These are phyloP conservation scores for Tenodera sinensis DNA, from an alignment of 2,888 invertebrate species.

Conservation along the genomic window DNA sequence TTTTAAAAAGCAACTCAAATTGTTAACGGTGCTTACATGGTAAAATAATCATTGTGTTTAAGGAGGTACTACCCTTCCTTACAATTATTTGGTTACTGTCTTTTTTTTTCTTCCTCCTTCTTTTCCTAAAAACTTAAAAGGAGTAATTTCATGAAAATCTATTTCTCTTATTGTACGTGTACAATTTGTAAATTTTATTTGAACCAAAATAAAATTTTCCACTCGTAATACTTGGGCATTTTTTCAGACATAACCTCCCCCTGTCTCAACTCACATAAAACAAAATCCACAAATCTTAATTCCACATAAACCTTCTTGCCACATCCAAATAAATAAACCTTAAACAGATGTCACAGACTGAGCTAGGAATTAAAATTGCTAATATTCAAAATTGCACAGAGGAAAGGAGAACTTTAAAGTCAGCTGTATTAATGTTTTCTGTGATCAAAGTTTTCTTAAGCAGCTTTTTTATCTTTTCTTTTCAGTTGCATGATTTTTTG, in stretches of 20 bases:
- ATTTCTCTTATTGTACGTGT: slow-evolving; percentile 25
- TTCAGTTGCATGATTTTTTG: not conserved
- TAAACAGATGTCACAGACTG: not conserved
- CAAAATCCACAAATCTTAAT: not conserved
- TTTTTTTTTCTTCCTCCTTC: not conserved
- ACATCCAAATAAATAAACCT: not conserved
- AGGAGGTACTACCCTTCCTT: not conserved
- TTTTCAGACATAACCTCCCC: slow-evolving; percentile 24
- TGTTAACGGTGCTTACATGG: not conserved
- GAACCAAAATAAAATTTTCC: slow-evolving; percentile 28
- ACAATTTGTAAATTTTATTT: slow-evolving; percentile 31
- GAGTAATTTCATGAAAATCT: not conserved
- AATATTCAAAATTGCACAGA: not conserved
- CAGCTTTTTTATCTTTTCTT: not conserved
- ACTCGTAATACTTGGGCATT: slow-evolving; percentile 18
- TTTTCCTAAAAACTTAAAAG: not conserved
- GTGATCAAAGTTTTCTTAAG: not conserved
- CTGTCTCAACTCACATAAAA: slow-evolving; percentile 15
- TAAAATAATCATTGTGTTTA: not conserved
- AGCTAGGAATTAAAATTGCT: not conserved
- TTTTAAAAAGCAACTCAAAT: not conserved
- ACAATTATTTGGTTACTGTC: not conserved
- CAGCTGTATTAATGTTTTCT: not conserved
- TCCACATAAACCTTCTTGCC: not conserved
- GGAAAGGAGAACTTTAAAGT: not conserved